Evolutionary conservation across 2,797 vertebrate species (phyloP).

Genomic region (Luscinia luscinia): DNA sequence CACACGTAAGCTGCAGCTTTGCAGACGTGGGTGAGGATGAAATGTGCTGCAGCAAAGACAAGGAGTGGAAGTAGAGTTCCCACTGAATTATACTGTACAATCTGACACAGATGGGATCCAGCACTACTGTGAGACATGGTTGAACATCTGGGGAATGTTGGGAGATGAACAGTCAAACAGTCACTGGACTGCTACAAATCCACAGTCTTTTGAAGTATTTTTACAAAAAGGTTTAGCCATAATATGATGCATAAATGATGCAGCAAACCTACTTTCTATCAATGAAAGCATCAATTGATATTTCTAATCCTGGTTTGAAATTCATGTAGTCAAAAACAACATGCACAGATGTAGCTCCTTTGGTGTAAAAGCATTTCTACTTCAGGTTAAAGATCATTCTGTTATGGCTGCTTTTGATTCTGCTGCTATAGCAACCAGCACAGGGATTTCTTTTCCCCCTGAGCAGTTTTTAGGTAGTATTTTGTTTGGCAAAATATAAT

Average conservation of each 20-base stretch:
- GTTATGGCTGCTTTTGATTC: slow-evolving; percentile 20
- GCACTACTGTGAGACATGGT: fast-evolving
- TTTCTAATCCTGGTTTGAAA: neutral
- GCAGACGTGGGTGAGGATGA: neutral
- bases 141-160: neutral
- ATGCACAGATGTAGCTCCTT: neutral
- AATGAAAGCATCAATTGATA: neutral
- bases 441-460: neutral
- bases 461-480: neutral
- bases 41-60: neutral
- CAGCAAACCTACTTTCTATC: neutral
- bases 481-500: neutral
- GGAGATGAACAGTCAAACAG: neutral
- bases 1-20: fast-evolving
- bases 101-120: neutral
- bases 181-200: neutral
- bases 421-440: slow-evolving; percentile 57
- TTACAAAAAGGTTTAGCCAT: neutral
- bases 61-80: neutral
- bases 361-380: neutral
- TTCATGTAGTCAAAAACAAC: neutral
- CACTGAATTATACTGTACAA: neutral
- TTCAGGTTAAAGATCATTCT: slow-evolving; percentile 32
- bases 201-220: neutral
- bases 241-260: neutral